Percentiles rank a stretch among this genome's conserved stretches.
Conservation (phyloP, 2,888 invertebrate genomes). For the Trissolcus japonicus region DNA sequence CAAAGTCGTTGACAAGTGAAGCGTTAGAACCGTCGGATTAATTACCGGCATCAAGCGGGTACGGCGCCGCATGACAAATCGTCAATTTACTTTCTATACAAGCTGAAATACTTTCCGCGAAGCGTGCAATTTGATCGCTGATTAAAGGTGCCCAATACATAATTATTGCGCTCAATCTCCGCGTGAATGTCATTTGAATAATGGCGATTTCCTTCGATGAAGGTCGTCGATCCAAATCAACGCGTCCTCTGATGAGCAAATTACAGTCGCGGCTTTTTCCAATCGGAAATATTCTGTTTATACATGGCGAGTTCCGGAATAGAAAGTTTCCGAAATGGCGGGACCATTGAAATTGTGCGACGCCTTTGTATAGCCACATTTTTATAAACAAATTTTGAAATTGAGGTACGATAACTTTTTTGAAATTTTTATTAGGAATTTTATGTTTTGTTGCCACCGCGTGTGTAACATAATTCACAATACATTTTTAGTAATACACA, state of each 20-base stretch:
- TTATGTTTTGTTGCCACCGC: slow-evolving; percentile 23
- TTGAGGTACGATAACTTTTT: too few relatives aligned
- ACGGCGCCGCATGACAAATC: slow-evolving; percentile 32
- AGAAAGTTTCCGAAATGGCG: slow-evolving; percentile 63
- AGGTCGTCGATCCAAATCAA: slow-evolving; percentile 56
- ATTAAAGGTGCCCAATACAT: slow-evolving; percentile 43
- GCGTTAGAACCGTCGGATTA: slow-evolving; percentile 25
- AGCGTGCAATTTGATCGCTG: slow-evolving; percentile 32
- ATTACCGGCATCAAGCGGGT: slow-evolving; percentile 25
- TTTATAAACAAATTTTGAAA: slow-evolving; percentile 5
- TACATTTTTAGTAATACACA: slow-evolving; percentile 26
- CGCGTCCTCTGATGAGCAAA: slow-evolving; percentile 50
- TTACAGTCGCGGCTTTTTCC: slow-evolving; percentile 26
- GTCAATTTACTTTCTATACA: slow-evolving; percentile 43
- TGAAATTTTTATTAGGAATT: too few relatives aligned
- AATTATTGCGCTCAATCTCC: slow-evolving; percentile 47
- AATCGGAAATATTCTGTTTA: slow-evolving; percentile 62
- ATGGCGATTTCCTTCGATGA: slow-evolving; percentile 51
- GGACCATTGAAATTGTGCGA: slow-evolving; percentile 29
- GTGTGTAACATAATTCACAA: slow-evolving; percentile 37
- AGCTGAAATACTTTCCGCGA: slow-evolving; percentile 34
- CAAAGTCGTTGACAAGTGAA: slow-evolving; percentile 14
- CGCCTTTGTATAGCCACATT: slow-evolving; percentile 32
- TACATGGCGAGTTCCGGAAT: slow-evolving; percentile 63
- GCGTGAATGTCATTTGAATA: slow-evolving; percentile 13